These are phyloP conservation scores for Cepphus grylle DNA, from an alignment of 2,113 vertebrate genomes.

Conservation along the genomic window DNA sequence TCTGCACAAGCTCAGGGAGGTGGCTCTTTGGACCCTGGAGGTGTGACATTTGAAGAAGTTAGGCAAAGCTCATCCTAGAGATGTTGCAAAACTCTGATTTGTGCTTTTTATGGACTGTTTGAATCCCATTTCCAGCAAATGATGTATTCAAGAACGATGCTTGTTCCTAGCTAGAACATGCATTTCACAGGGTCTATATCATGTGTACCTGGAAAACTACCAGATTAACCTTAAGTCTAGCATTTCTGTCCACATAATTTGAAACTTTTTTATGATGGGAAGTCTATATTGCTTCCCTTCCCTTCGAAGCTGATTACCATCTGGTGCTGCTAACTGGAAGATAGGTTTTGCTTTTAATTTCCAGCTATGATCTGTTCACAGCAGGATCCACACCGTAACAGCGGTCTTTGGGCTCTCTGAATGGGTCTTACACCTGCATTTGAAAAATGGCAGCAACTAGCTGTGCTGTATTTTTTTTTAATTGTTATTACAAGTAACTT, in stretches of 20 bases:
- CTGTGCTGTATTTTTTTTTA: not conserved
- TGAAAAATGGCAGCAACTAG: not conserved
- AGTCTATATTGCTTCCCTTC: not conserved
- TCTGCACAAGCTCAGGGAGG: accelerated
- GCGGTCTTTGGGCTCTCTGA: not conserved
- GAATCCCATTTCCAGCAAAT: not conserved
- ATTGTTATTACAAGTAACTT: not conserved
- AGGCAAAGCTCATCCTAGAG: not conserved
- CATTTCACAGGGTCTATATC: not conserved
- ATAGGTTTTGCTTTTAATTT: not conserved
- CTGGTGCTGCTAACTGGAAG: not conserved
- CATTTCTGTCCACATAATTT: not conserved
- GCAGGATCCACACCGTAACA: not conserved
- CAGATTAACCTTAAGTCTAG: not conserved
- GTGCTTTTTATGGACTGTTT: not conserved
- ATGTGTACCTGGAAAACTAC: not conserved
- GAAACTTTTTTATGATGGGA: not conserved
- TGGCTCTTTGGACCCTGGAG: not conserved
- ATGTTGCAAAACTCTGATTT: not conserved
- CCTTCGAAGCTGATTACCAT: not conserved
- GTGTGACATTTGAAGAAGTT: not conserved
- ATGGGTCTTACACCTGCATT: not conserved
- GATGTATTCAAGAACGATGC: not conserved
- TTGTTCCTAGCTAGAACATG: not conserved
- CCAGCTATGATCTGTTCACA: not conserved